These are phyloP conservation scores for Limnothrissa miodon DNA, from an alignment of 2,113 vertebrate genomes.

Conservation along the genomic window DNA sequence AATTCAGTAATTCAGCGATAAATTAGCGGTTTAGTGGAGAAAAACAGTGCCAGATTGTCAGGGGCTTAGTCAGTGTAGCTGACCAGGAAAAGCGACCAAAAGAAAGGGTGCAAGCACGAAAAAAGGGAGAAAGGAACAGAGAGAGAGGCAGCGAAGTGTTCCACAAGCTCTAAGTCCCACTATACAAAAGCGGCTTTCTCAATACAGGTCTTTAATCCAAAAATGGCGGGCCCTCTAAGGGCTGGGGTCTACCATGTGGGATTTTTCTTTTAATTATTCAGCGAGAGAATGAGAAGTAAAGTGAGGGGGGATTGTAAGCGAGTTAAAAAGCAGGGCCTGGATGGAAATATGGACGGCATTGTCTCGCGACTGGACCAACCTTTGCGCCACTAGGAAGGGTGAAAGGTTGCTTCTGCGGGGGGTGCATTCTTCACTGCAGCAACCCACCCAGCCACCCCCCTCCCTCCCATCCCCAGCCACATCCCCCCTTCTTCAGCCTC, in stretches of 20 bases:
- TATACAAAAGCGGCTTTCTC: conserved; percentile 60
- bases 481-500: conserved; percentile 20
- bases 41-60: conserved; percentile 69
- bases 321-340: conserved; percentile 59
- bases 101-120: conserved; percentile 19
- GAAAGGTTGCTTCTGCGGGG: conserved; percentile 59
- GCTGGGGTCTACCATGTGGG: conserved; percentile 32
- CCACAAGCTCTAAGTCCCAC: conserved; percentile 46
- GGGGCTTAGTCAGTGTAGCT: conserved; percentile 45
- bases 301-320: conserved; percentile 52
- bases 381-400: conserved; percentile 50
- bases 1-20: conserved; percentile 64
- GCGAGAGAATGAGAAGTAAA: conserved; percentile 40
- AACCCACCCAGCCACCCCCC: not conserved
- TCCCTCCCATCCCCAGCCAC: not conserved
- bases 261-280: conserved; percentile 47
- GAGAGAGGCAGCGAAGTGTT: conserved; percentile 28
- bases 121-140: conserved; percentile 12
- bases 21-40: conserved; percentile 67
- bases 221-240: conserved; percentile 51
- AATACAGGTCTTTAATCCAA: conserved; percentile 63
- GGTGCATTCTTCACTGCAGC: conserved; percentile 56
- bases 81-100: conserved; percentile 29
- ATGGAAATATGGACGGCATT: conserved; percentile 66
- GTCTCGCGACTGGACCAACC: conserved; percentile 55